phyloP scores from a whole-genome alignment of 1,140 invertebrate species.

The Tetragonula clypearis region DNA sequence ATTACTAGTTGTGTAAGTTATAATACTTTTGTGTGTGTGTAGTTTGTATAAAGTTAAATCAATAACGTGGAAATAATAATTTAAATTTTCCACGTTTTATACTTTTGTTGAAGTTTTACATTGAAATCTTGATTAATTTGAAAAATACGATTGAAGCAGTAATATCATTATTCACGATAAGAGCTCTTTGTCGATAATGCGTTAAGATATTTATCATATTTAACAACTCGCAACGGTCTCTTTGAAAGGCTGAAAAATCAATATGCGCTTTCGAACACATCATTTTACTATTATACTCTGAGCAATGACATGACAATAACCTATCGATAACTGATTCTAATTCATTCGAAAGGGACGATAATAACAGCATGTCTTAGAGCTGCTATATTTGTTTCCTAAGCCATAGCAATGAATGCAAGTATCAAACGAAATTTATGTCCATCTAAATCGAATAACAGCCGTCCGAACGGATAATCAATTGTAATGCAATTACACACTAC shows the following conservation, averaged over 20 bases:
- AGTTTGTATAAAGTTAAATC: not conserved
- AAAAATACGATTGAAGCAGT: not conserved
- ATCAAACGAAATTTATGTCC: not conserved
- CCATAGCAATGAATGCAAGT: not conserved
- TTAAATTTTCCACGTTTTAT: too few species aligned
- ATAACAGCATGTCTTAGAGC: not conserved
- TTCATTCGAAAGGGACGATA: not conserved
- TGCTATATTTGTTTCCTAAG: not conserved
- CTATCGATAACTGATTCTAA: not conserved
- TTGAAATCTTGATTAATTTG: not conserved
- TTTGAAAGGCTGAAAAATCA: not conserved
- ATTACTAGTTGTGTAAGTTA: too few species aligned
- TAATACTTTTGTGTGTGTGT: too few species aligned
- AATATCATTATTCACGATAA: not conserved
- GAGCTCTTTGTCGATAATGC: not conserved
- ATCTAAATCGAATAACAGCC: not conserved
- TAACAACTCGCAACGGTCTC: not conserved
- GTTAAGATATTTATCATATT: not conserved
- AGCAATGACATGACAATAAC: not conserved
- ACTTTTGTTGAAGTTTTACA: not conserved
- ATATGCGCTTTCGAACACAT: not conserved
- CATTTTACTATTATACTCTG: not conserved
- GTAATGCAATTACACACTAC: conserved; percentile 5
- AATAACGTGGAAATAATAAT: not conserved
- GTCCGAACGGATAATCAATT: not conserved